A percentile compares a stretch with the other conserved stretches of the same genome.
Evolutionary conservation across 2,888 invertebrate species (phyloP).

Genomic region (Charanyca ferruginea): DNA sequence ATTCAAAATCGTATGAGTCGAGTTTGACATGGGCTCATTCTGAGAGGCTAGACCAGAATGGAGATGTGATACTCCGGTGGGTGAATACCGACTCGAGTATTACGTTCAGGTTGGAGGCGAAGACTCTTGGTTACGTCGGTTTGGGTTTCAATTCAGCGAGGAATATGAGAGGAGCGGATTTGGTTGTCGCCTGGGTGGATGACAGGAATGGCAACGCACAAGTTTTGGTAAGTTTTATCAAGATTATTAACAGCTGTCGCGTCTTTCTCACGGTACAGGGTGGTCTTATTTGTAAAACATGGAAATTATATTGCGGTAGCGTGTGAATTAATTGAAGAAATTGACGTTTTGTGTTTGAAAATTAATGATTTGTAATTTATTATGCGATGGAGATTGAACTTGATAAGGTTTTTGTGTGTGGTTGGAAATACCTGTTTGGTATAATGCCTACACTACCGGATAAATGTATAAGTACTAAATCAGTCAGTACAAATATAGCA

Average conservation of each 20-base stretch:
- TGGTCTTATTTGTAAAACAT: constrained; percentile 57
- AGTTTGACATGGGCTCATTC: constrained; percentile 92
- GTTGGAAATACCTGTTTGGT: constrained; percentile 14
- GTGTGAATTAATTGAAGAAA: constrained; percentile 48
- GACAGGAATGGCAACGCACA: constrained; percentile 92
- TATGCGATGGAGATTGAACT: constrained; percentile 20
- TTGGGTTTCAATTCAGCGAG: constrained; percentile 96
- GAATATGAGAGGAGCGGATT: constrained; percentile 95
- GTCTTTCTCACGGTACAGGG: constrained; percentile 64
- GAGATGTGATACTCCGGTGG: constrained; percentile 92
- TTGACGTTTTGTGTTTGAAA: constrained; percentile 29
- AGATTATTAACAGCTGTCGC: constrained; percentile 73
- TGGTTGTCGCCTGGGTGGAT: constrained; percentile 97
- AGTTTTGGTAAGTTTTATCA: constrained; percentile 93
- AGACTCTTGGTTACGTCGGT: constrained; percentile 96
- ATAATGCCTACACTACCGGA: not conserved
- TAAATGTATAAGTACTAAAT: constrained; percentile 1
- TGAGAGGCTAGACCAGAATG: constrained; percentile 89
- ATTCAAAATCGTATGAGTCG: constrained; percentile 85
- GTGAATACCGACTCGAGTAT: constrained; percentile 94
- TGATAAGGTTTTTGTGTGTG: constrained; percentile 20
- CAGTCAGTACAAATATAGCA: not conserved
- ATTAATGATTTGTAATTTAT: constrained; percentile 43
- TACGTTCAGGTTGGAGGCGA: constrained; percentile 96
- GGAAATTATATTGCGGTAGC: constrained; percentile 43